Evolutionary conservation across 1,140 invertebrate genomes (phyloP), one percentile per base, ranked within the genome.

Genomic region (Akabosia matsudoensis): DNA sequence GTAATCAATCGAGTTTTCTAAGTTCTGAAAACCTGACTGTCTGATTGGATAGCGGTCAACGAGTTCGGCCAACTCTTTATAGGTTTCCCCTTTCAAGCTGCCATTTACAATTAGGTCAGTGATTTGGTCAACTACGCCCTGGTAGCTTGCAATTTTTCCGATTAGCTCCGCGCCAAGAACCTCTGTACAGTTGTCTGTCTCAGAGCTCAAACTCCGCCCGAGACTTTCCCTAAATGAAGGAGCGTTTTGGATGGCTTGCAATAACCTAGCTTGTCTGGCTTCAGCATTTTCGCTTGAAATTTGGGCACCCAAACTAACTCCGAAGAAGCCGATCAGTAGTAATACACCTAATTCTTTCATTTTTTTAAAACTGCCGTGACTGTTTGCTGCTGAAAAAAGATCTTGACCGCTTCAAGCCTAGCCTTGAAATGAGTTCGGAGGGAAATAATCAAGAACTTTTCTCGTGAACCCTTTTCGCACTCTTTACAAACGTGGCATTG

Each of bases 1-100:
- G 80, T 91, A 91, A 85, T 93, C 90, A 76, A 93, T 93, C 0
- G 91, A 86, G 73, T 89, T 84, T 84, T 93, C 91, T 10, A 93
- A 86, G 75, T 84, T 86, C 76, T 87, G 76, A 0, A 89, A 88
- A 0, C 92, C 92, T 0, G 90, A 85, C 33, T 90, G 84, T 74
- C 92, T 86, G 3, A 88, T 85, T 1, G 92, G 92, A 86, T 92
- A 93, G 73, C 85, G 89, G 81, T 93, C 92, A 0, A 91, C 89
- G 82, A 93, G 92, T 28, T 85, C 82, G 1, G 88, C 86, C 13
- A 93, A 84, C 82, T 91, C 88, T 56, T 88, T 82, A 82, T 88
- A 91, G 0, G 89, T 89, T 75, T 83, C 83, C 22, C 87, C 87
- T 82, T 87, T 87, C 64, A 87, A 89, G 7, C 85, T 84, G 13